Percentiles rank a stretch among this genome's conserved stretches.
Evolutionary conservation across 2,113 vertebrate species (phyloP).

Genomic region (Turdus rufiventris): DNA sequence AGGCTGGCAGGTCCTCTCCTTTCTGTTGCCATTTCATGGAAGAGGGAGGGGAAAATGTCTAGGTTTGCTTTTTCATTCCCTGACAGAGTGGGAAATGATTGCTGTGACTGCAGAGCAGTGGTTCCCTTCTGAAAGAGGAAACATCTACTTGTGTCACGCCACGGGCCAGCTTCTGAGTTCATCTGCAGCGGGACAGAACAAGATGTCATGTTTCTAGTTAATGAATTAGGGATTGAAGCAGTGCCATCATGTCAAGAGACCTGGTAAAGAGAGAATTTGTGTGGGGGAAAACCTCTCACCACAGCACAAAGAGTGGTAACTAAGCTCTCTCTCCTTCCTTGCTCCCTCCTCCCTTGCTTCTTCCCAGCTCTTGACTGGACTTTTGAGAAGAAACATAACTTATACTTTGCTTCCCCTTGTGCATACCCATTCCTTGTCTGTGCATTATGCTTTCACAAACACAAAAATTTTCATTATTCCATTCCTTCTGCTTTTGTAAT

Average conservation of each 20-base stretch:
- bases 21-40: not conserved
- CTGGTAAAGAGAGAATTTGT: not conserved
- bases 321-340: not conserved
- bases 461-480: not conserved
- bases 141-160: not conserved
- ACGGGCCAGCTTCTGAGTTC: not conserved
- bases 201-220: not conserved
- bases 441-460: not conserved
- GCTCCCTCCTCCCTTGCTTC: not conserved
- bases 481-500: slow-evolving; percentile 20
- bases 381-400: not conserved
- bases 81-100: not conserved
- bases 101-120: not conserved
- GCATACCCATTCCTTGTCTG: not conserved
- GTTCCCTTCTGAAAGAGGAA: slow-evolving; percentile 28
- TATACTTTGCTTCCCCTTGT: not conserved
- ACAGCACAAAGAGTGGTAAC: not conserved
- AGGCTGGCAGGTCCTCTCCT: not conserved
- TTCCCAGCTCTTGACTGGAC: not conserved
- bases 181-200: not conserved
- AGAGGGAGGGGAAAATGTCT: not conserved
- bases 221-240: not conserved
- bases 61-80: not conserved
- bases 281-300: not conserved
- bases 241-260: not conserved